Base-by-base conservation (phyloP, 2,888 invertebrate species). In the Drosophila mettleri region DNA sequence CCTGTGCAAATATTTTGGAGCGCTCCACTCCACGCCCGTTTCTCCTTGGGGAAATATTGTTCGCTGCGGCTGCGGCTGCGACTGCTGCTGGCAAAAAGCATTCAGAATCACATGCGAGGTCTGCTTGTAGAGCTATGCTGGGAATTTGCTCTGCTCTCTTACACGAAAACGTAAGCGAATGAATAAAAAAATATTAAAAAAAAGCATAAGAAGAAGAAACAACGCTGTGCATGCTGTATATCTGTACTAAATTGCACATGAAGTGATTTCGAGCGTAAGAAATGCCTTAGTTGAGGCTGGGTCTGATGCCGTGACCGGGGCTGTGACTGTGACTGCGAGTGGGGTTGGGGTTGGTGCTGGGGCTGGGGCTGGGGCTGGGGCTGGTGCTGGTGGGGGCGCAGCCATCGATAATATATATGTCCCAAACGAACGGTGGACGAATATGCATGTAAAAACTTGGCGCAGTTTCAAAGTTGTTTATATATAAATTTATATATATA, bases 231-330 rank as follows among this genome's bases (percentile, higher is more conserved):
- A 54, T 74, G 62, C 52, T 62, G 64, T 62, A 68, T 86, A 76
- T 86, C 71, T 86, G 88, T 74, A 86, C 77, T 62, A 86, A 88
- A 88, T 83, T 88, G 84, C 87, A 83, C 86, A 88, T 83, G 87
- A 88, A 88, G 88, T 88, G 88, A 86, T 83, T 86, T 88, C 80
- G 61, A 88, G 88, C 83, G 82, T 86, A 80, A 80, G 83, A 83
- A 88, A 86, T 80, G 72, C 69, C 80, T 66, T 38, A 16, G 14
- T 10, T 27, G 61, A 38, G 46, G 27, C 20, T 2, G 20, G 16
- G 49, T 59, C 24, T 45, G n/a, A 16, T n/a, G n/a, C 2, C 1
- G 48, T 31, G 36, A 20, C 27, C 12, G 57, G 33, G 52, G 49
- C 29, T 53, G 31, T 6, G 39, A 18, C 27, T 14, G 18, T 4